Conservation (phyloP, 2,797 vertebrate genomes). For the Merluccius polli region DNA sequence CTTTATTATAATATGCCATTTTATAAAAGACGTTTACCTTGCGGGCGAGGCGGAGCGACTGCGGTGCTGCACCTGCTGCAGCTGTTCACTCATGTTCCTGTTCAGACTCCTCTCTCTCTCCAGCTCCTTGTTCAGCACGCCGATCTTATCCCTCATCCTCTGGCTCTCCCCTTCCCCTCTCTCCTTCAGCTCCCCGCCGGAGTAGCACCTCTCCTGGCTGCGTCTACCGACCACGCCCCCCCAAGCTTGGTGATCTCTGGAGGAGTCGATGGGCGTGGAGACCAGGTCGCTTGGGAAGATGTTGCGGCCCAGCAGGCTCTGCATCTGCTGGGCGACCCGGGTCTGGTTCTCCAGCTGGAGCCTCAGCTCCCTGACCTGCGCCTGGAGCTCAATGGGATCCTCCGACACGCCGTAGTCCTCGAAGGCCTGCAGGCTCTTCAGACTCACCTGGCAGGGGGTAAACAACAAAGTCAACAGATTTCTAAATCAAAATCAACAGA, state of each 20-base stretch:
- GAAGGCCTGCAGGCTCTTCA: slow-evolving; percentile 59
- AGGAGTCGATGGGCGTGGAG: slow-evolving; percentile 44
- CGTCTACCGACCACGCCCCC: slow-evolving; percentile 10
- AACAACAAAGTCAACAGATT: no score
- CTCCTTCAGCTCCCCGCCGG: slow-evolving; percentile 28
- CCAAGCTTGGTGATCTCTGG: slow-evolving; percentile 34
- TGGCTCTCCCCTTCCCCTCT: slow-evolving; percentile 48
- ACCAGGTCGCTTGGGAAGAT: slow-evolving; percentile 57
- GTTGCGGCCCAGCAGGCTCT: slow-evolving; percentile 63
- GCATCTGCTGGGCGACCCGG: slow-evolving; percentile 72
- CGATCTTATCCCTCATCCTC: slow-evolving; percentile 55
- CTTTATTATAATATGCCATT: no score
- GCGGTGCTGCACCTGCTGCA: slow-evolving; percentile 64
- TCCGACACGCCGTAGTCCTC: slow-evolving; percentile 61
- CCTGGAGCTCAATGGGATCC: slow-evolving; percentile 69
- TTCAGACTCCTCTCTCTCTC: slow-evolving; percentile 68
- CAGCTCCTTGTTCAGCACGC: slow-evolving; percentile 57
- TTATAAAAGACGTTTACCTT: no score
- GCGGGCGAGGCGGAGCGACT: slow-evolving; percentile 75
- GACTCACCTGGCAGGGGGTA: slow-evolving; percentile 54
- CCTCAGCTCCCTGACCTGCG: slow-evolving; percentile 75
- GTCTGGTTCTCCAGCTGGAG: slow-evolving; percentile 77
- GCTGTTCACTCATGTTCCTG: slow-evolving; percentile 62
- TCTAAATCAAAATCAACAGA: no score
- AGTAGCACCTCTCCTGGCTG: slow-evolving; percentile 33